Evolutionary conservation across 2,888 invertebrate species (phyloP).

Genomic region (Microplitis manilae): DNA sequence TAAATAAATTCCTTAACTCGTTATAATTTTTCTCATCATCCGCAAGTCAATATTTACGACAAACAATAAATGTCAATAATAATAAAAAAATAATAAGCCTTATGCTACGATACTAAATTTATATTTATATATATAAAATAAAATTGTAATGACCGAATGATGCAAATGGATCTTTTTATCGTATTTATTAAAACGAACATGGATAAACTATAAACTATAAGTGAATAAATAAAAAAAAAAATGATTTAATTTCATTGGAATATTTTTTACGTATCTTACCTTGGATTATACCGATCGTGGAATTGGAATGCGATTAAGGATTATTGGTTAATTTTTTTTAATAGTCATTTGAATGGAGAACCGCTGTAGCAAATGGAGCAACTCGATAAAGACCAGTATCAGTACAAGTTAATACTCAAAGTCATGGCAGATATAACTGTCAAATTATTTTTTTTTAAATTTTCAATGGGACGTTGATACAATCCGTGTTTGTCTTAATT

Average conservation of each 20-base stretch:
- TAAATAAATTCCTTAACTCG: no score
- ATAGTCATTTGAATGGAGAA: conserved; percentile 34
- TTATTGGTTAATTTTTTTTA: conserved; percentile 13
- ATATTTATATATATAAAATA: background rate
- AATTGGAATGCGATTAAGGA: conserved; percentile 22
- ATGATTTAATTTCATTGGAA: background rate
- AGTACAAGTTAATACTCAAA: no score
- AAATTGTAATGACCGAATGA: background rate
- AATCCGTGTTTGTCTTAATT: no score
- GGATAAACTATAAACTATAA: background rate
- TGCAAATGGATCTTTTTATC: background rate
- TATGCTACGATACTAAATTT: background rate
- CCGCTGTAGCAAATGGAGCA: conserved; percentile 62
- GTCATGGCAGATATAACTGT: no score
- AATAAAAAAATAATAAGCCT: no score
- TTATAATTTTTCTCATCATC: no score
- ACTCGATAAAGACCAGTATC: conserved; percentile 59
- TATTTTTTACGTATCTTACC: background rate
- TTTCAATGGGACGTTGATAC: no score
- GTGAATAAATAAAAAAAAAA: background rate
- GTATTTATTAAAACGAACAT: background rate
- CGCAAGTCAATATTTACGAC: no score
- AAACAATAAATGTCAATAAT: no score
- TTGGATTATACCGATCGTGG: background rate
- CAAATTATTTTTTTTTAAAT: no score